Percentiles rank a stretch among this genome's conserved stretches.
Evolutionary conservation across 2,888 invertebrate genomes (phyloP).

Genomic region (Drosophila mulleri): DNA sequence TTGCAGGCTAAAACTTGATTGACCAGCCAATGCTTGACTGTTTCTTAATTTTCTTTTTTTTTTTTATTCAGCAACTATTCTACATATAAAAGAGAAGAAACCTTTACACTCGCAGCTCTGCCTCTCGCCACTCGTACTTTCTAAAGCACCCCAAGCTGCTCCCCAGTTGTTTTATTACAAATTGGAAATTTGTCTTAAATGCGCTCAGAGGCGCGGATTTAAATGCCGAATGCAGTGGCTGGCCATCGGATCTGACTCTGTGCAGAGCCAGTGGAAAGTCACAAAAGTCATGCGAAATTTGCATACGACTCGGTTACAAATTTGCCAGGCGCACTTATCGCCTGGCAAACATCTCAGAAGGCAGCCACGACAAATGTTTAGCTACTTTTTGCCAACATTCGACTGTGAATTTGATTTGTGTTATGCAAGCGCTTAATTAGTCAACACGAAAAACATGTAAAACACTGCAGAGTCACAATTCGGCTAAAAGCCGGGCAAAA

Average conservation of each 20-base stretch:
- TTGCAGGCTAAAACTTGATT: conserved; percentile 52
- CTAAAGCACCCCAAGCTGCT: conserved; percentile 49
- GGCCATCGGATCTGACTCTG: neutral
- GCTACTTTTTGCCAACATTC: conserved; percentile 12
- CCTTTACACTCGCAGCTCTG: conserved; percentile 35
- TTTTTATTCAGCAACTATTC: conserved; percentile 12
- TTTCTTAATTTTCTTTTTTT: too few species aligned
- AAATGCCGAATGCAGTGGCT: conserved; percentile 24
- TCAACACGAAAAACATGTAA: neutral
- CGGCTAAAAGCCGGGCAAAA: too few species aligned
- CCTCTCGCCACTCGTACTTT: conserved; percentile 47
- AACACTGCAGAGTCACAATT: neutral
- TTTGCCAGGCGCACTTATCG: conserved; percentile 44
- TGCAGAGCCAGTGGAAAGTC: conserved; percentile 33
- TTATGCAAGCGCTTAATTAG: conserved; percentile 34
- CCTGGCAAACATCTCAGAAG: conserved; percentile 32
- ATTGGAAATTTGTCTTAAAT: conserved; percentile 64
- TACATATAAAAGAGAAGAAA: conserved; percentile 20
- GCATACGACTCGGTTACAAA: conserved; percentile 50
- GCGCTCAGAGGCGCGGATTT: conserved; percentile 43
- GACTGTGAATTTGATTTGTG: conserved; percentile 30
- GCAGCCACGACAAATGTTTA: conserved; percentile 52
- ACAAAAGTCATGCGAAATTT: conserved; percentile 52
- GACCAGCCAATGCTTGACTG: conserved; percentile 44
- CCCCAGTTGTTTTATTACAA: conserved; percentile 61